phyloP scores from a whole-genome alignment of 2,888 invertebrate genomes.

The Ganaspis brasiliensis region DNA sequence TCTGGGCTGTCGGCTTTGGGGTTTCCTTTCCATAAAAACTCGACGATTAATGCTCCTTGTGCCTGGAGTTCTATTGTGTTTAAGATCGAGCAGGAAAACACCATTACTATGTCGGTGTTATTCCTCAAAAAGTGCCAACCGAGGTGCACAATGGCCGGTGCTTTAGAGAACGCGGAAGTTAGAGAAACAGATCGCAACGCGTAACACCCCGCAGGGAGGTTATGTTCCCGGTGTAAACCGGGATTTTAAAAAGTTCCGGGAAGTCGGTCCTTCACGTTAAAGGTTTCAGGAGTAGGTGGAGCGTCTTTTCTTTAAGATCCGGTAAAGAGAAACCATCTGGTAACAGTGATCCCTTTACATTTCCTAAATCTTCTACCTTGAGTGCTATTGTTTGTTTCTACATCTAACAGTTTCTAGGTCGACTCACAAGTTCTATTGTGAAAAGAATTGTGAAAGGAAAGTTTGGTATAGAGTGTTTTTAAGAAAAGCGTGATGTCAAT shows the following conservation, averaged over 20 bases:
- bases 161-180: slow-evolving; percentile 65
- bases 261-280: slow-evolving; percentile 59
- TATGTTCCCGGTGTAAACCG: slow-evolving; percentile 46
- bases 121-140: slow-evolving; percentile 49
- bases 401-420: too few species aligned
- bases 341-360: slow-evolving; percentile 21
- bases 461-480: too few species aligned
- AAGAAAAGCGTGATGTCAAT: too few species aligned
- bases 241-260: slow-evolving; percentile 57
- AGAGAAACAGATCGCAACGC: slow-evolving; percentile 56
- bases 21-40: slow-evolving; percentile 42
- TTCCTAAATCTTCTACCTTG: neutral
- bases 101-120: slow-evolving; percentile 42
- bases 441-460: too few species aligned
- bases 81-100: slow-evolving; percentile 41
- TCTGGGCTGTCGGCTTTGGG: slow-evolving; percentile 19
- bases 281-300: slow-evolving; percentile 47
- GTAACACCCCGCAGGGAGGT: slow-evolving; percentile 52
- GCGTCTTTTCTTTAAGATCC: neutral
- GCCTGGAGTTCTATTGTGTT: slow-evolving; percentile 32
- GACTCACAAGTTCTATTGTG: too few species aligned
- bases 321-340: slow-evolving; percentile 8
- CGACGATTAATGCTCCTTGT: slow-evolving; percentile 29
- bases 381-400: slow-evolving; percentile 16
- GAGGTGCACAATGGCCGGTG: slow-evolving; percentile 46